A percentile compares a stretch with the other conserved stretches of the same genome.
Conservation (phyloP, 2,888 invertebrate genomes). For the Thumatha senex region DNA sequence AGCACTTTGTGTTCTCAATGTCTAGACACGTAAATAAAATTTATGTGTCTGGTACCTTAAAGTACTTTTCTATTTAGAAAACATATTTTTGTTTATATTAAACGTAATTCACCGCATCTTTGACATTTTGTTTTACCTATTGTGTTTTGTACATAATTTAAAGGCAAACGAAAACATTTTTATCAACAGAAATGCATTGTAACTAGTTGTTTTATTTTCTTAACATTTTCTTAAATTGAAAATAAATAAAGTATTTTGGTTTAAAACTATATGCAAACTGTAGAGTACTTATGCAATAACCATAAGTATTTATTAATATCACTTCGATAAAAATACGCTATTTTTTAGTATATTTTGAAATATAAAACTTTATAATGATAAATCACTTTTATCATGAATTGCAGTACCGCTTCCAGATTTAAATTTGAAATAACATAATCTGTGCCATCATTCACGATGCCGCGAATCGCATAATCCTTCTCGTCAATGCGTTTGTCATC, state of each 20-base stretch:
- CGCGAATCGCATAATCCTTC: conserved; percentile 59
- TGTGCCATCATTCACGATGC: conserved; percentile 43
- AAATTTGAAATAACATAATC: conserved; percentile 29
- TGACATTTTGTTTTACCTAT: neutral
- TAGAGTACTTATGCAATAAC: too few species aligned
- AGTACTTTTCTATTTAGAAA: conserved; percentile 8
- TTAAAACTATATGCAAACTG: too few species aligned
- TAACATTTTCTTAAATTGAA: too few species aligned
- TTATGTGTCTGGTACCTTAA: conserved; percentile 37
- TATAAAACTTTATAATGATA: too few species aligned
- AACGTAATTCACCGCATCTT: neutral
- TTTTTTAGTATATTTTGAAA: too few species aligned
- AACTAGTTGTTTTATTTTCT: too few species aligned
- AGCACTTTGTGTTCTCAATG: conserved; percentile 30
- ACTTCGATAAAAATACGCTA: too few species aligned
- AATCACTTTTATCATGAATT: too few species aligned
- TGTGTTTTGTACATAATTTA: neutral
- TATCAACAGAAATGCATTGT: neutral
- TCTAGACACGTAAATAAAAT: conserved; percentile 40
- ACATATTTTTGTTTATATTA: conserved; percentile 7
- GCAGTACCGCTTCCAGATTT: conserved; percentile 33
- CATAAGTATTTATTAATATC: too few species aligned
- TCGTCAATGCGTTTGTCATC: conserved; percentile 53
- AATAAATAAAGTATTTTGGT: too few species aligned
- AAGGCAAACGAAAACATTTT: neutral